Percentiles rank a stretch among this genome's conserved stretches.
phyloP scores from a whole-genome alignment of 2,888 invertebrate genomes.

The Lycophotia porphyrea region DNA sequence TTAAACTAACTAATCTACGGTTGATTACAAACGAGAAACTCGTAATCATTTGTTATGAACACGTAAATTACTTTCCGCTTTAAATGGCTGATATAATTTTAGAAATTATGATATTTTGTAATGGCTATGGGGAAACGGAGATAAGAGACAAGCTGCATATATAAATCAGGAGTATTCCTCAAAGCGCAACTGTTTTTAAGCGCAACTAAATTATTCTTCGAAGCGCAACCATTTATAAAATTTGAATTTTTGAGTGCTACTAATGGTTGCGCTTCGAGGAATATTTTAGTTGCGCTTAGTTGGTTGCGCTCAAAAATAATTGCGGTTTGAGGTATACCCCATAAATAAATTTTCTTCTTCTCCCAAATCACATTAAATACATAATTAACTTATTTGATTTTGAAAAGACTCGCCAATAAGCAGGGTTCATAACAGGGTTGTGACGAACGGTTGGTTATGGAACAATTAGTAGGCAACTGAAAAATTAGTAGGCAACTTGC shows the following conservation, averaged over 20 bases:
- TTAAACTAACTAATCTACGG: conserved; percentile 17
- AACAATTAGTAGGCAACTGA: neutral
- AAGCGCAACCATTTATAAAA: no score
- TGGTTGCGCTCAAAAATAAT: no score
- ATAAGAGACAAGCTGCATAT: neutral
- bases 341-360: neutral
- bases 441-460: neutral
- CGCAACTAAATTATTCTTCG: no score
- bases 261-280: no score
- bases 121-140: neutral
- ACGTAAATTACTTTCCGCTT: conserved; percentile 35
- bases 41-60: conserved; percentile 16
- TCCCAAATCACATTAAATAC: neutral
- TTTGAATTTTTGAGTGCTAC: no score
- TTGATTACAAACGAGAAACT: conserved; percentile 32
- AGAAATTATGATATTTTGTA: conserved; percentile 1
- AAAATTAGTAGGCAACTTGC: no score
- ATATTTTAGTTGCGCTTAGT: no score
- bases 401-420: neutral
- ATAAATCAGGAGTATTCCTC: no score
- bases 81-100: conserved; percentile 12
- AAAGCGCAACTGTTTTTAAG: no score
- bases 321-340: no score
- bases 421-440: neutral
- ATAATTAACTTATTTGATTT: neutral